A percentile compares a stretch with the other conserved stretches of the same genome.
These are phyloP conservation scores for Phrynocephalus vlangalii DNA, from an alignment of 2,797 vertebrate species.

Conservation along the genomic window DNA sequence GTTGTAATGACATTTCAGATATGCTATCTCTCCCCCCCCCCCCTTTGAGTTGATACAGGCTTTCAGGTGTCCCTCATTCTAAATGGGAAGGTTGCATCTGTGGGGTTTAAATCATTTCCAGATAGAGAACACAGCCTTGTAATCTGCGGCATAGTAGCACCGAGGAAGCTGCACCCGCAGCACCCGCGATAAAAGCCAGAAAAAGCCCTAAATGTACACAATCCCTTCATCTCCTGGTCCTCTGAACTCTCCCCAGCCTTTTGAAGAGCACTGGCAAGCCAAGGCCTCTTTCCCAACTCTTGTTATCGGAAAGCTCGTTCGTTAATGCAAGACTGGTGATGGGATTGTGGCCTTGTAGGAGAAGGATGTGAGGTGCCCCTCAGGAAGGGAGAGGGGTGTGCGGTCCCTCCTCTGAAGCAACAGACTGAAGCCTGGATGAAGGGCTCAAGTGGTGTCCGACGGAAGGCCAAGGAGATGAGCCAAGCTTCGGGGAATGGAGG, in stretches of 20 bases:
- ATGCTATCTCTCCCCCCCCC: not conserved
- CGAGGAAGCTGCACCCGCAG: no score
- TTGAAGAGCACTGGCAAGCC: not conserved
- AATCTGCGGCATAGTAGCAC: not conserved
- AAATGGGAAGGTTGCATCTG: not conserved
- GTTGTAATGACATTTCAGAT: slow-evolving; percentile 14
- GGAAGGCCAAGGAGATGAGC: not conserved
- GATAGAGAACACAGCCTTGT: not conserved
- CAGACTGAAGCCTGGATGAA: not conserved
- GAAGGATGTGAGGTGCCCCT: not conserved
- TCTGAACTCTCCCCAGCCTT: not conserved
- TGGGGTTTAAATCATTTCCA: not conserved
- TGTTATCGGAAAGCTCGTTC: not conserved
- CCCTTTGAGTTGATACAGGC: not conserved
- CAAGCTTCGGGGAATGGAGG: not conserved
- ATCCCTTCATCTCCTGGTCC: not conserved
- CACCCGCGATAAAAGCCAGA: no score
- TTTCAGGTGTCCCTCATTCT: slow-evolving; percentile 12
- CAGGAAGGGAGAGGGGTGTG: no score
- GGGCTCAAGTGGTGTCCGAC: not conserved
- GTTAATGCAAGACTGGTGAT: not conserved
- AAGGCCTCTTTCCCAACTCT: not conserved
- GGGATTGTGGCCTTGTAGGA: not conserved
- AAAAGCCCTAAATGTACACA: not conserved
- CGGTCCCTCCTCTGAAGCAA: not conserved